Evolutionary conservation across 1,140 invertebrate genomes (phyloP), one percentile per base, ranked within the genome.

Genomic region (Papilio polyxenes): DNA sequence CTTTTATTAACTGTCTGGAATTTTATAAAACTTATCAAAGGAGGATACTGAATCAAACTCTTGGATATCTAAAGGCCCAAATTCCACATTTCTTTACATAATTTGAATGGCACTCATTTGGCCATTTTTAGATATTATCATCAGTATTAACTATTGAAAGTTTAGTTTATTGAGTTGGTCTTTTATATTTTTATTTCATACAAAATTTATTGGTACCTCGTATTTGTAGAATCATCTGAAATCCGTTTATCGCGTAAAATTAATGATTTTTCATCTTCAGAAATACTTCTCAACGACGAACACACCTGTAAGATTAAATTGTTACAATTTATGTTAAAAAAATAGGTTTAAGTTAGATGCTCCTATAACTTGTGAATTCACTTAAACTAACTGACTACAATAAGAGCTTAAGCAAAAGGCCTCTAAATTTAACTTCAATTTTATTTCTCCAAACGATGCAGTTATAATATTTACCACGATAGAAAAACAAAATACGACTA

Each of bases 1-100:
- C 83, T 84, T 90, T 82, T 6, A 94, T 88, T 15, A 93, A 83
- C 23, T 82, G 59, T 48, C 90, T 91, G 83, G 62, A 86, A 87
- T 53, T 83, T 78, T 62, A 15, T 31, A 80, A 40, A 74, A 69
- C 13, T 23, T 80, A 49, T 44, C 3, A 44, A 6, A 44, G 40
- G 40, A 44, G 4, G 7, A 44, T 31, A 31, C 23, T 31, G 23
- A 31, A 31, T 31, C 23, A 31, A 31, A 31, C 23, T 31, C 23
- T 31, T 31, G 23, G 23, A 31, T 31, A 31, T 31, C 0, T 31
- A 31, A 31, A 31, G 23, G 23, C 23, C 23, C 2, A 2, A 31
- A 1, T 31, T 31, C 23, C 23, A 31, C 23, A 31, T 31, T 31
- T 31, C 2, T 31, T 31, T 31, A 31, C 23, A 31, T 31, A 31